Conservation (phyloP, 2,797 vertebrate genomes). For the Selene dorsalis region DNA sequence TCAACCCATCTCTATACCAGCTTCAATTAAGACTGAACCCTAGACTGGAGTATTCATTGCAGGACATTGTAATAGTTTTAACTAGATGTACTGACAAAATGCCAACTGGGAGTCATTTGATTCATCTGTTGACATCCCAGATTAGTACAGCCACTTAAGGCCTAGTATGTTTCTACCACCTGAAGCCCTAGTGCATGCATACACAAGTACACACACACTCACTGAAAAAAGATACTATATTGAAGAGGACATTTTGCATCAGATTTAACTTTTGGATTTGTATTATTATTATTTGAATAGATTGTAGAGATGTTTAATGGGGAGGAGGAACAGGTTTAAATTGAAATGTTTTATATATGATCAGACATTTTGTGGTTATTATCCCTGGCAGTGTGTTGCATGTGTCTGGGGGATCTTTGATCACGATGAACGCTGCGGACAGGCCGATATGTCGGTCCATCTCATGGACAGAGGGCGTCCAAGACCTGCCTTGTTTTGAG, state of each 20-base stretch:
- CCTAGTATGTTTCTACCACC: too few species aligned
- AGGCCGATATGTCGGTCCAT: conserved; percentile 1
- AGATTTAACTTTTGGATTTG: not conserved
- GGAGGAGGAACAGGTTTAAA: not conserved
- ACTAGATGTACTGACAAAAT: too few species aligned
- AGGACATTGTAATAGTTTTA: too few species aligned
- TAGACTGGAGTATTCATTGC: too few species aligned
- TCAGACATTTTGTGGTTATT: not conserved
- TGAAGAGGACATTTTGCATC: not conserved
- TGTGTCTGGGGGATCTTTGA: not conserved
- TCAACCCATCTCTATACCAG: too few species aligned
- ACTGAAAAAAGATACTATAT: too few species aligned
- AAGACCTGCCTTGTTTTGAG: not conserved
- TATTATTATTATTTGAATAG: not conserved
- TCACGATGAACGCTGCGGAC: not conserved
- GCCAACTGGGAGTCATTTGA: too few species aligned
- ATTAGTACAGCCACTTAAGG: too few species aligned
- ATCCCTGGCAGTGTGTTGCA: not conserved
- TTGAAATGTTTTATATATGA: not conserved
- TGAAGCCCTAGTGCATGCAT: too few species aligned
- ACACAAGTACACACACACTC: too few species aligned
- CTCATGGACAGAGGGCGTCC: not conserved
- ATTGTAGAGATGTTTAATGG: not conserved
- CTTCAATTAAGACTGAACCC: too few species aligned
- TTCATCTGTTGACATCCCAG: too few species aligned